These are phyloP conservation scores for Colinus virginianus DNA, from an alignment of 2,113 vertebrate genomes.

Conservation along the genomic window DNA sequence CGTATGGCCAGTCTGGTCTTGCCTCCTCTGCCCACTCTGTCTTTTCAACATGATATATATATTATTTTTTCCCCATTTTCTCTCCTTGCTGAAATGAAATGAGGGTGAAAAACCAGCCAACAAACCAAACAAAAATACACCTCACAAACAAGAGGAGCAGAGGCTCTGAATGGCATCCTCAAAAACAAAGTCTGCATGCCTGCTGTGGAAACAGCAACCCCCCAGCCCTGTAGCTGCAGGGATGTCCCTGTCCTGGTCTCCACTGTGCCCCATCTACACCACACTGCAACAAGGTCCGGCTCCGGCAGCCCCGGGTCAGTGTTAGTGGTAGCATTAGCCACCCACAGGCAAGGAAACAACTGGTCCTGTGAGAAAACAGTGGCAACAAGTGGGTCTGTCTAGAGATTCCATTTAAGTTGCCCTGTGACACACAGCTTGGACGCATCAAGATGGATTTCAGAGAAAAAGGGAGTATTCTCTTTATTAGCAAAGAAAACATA, in stretches of 20 bases:
- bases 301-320: not conserved
- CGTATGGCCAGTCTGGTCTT: accelerated
- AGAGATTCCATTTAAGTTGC: not conserved
- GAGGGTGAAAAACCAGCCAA: too few species aligned
- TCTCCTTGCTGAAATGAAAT: not conserved
- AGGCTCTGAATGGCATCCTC: not conserved
- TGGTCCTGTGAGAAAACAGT: not conserved
- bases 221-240: too few species aligned
- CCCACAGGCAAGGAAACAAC: not conserved
- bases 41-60: not conserved
- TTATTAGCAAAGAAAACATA: not conserved
- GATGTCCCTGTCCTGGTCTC: not conserved
- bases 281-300: accelerated
- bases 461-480: not conserved
- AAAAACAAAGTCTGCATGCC: not conserved
- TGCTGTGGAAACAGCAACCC: not conserved
- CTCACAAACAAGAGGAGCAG: not conserved
- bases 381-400: not conserved
- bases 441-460: not conserved
- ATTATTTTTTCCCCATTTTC: not conserved
- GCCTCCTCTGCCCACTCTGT: not conserved
- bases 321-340: not conserved
- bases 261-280: too few species aligned
- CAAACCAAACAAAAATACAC: too few species aligned
- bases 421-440: not conserved